Percentiles rank a stretch among this genome's conserved stretches.
These are phyloP conservation scores for Labeo rohita DNA, from an alignment of 2,113 vertebrate genomes.

Conservation along the genomic window DNA sequence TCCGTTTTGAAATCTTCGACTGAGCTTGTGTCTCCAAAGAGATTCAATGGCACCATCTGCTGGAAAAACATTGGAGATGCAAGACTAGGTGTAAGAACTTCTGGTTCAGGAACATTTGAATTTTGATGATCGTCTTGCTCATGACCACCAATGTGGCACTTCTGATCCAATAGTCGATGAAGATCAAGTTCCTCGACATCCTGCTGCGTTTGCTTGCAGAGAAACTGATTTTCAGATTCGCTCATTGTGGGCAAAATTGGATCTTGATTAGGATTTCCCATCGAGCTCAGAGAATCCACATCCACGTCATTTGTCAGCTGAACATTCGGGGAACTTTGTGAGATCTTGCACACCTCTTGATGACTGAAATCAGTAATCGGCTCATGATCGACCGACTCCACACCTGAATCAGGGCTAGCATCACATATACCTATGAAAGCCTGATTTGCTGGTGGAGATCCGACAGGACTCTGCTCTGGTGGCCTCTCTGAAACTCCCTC, in stretches of 20 bases:
- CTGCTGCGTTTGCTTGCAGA: not conserved
- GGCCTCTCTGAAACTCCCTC: slow-evolving; percentile 52
- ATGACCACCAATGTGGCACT: slow-evolving; percentile 33
- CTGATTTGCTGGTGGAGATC: slow-evolving; percentile 35
- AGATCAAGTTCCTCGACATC: slow-evolving; percentile 35
- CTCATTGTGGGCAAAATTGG: too few species aligned
- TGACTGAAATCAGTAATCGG: slow-evolving; percentile 2
- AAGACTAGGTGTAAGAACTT: not conserved
- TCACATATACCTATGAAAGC: slow-evolving; percentile 30
- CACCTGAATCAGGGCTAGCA: slow-evolving; percentile 31
- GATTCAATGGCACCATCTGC: slow-evolving; percentile 1
- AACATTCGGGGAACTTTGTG: not conserved
- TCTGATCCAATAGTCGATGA: slow-evolving; percentile 49
- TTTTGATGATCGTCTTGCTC: not conserved
- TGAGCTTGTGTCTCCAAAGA: slow-evolving; percentile 6
- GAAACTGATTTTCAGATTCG: not conserved
- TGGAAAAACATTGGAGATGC: not conserved
- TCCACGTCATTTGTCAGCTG: not conserved
- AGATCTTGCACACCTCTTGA: not conserved
- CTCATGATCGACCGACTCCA: slow-evolving; percentile 31
- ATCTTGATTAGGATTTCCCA: slow-evolving; percentile 7
- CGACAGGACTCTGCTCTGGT: not conserved
- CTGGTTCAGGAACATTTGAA: not conserved
- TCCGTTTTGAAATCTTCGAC: not conserved
- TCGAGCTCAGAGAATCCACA: not conserved